Percentiles rank a stretch among this genome's conserved stretches.
Conservation (phyloP, 2,113 vertebrate genomes). For the Porphyrio hochstetteri region DNA sequence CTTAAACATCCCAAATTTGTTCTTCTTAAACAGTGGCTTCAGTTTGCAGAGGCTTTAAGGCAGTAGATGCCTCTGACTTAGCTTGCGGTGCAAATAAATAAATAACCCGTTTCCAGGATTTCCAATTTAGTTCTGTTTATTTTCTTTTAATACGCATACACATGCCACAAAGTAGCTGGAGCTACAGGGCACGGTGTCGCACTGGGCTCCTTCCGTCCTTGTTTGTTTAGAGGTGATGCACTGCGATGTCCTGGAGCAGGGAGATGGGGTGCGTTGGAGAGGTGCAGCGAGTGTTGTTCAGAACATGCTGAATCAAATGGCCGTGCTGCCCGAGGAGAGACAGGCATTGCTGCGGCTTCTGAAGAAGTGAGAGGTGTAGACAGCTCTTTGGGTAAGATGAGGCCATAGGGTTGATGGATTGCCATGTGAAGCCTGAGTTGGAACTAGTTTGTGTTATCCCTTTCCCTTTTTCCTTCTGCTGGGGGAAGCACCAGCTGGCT, state of each 20-base stretch:
- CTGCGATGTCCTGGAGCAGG: background rate
- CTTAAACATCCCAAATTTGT: background rate
- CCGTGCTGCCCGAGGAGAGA: background rate
- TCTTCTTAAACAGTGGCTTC: background rate
- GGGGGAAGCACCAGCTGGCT: background rate
- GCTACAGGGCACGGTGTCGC: background rate
- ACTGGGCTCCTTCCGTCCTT: background rate
- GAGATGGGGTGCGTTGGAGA: background rate
- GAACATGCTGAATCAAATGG: background rate
- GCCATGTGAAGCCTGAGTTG: accelerated
- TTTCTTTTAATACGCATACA: background rate
- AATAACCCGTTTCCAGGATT: background rate
- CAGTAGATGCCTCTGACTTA: background rate
- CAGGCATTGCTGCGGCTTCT: background rate
- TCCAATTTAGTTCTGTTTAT: constrained; percentile 29
- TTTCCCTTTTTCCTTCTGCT: background rate
- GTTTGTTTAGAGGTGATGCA: background rate
- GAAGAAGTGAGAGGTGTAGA: background rate
- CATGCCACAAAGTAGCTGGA: background rate
- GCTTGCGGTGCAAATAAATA: background rate
- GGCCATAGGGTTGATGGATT: accelerated
- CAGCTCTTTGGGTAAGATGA: background rate
- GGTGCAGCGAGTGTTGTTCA: background rate
- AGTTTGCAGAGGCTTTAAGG: background rate
- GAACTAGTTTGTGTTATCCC: background rate